Percentiles rank a stretch among this genome's conserved stretches.
phyloP scores from a whole-genome alignment of 2,113 vertebrate species.

The Kobus ellipsiprymnus region DNA sequence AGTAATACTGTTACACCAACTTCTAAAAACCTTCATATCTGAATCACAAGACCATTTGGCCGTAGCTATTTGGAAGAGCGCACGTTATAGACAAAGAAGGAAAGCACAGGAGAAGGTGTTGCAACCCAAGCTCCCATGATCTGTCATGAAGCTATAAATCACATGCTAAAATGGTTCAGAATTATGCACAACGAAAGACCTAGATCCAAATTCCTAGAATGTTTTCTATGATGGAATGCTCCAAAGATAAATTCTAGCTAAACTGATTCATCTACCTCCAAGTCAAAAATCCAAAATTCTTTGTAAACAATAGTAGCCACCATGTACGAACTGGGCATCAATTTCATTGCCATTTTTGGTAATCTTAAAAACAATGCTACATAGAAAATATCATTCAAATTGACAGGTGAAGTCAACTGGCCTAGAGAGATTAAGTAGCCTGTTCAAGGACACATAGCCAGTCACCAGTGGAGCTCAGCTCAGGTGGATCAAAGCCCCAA shows the following conservation, averaged over 20 bases:
- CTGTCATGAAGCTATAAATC: background rate
- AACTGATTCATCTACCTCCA: background rate
- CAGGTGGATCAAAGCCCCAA: background rate
- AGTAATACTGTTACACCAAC: background rate
- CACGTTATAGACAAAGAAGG: background rate
- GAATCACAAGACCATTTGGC: background rate
- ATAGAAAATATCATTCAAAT: background rate
- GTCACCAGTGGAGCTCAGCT: background rate
- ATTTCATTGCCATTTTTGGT: background rate
- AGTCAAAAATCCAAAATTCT: background rate
- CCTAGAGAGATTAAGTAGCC: background rate
- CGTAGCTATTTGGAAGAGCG: background rate
- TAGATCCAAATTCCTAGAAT: background rate
- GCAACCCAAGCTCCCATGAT: background rate
- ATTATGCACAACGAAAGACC: background rate
- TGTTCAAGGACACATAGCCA: background rate
- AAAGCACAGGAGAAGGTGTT: background rate
- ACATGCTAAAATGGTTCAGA: background rate
- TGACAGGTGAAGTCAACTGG: background rate
- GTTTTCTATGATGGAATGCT: background rate
- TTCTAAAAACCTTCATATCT: background rate
- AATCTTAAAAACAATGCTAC: background rate
- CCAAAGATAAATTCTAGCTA: background rate
- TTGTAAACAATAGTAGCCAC: background rate
- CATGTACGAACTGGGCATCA: background rate